Conservation (phyloP, 2,797 vertebrate genomes). For the Simalia tracyae region DNA sequence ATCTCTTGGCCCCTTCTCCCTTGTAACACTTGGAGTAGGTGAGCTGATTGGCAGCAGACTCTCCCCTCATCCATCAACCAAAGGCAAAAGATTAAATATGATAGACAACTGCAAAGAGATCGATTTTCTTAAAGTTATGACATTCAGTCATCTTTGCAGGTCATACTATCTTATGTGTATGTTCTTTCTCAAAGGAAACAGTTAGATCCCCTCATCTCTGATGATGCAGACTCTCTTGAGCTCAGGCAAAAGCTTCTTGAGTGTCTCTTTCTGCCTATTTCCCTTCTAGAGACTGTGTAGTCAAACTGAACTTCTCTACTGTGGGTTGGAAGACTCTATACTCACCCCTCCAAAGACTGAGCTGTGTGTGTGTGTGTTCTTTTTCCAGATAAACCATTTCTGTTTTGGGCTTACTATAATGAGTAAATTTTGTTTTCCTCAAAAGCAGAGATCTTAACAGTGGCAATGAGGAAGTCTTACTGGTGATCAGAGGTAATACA, state of each 20-base stretch:
- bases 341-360: background rate
- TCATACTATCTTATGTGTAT: background rate
- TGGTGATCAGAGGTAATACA: background rate
- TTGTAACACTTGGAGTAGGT: background rate
- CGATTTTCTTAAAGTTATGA: background rate
- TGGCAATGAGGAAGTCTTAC: background rate
- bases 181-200: background rate
- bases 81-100: background rate
- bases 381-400: background rate
- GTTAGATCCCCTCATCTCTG: background rate
- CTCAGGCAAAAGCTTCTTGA: background rate
- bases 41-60: background rate
- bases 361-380: background rate
- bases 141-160: background rate
- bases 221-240: background rate
- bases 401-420: background rate
- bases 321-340: background rate
- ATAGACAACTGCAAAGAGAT: background rate
- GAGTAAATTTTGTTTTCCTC: background rate
- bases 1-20: background rate
- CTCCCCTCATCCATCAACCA: background rate
- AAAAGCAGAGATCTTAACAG: background rate
- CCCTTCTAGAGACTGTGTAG: background rate
- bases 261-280: background rate
- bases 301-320: background rate